These are phyloP conservation scores for Dichetophora obliterata DNA, from an alignment of 2,888 invertebrate genomes.

Conservation along the genomic window DNA sequence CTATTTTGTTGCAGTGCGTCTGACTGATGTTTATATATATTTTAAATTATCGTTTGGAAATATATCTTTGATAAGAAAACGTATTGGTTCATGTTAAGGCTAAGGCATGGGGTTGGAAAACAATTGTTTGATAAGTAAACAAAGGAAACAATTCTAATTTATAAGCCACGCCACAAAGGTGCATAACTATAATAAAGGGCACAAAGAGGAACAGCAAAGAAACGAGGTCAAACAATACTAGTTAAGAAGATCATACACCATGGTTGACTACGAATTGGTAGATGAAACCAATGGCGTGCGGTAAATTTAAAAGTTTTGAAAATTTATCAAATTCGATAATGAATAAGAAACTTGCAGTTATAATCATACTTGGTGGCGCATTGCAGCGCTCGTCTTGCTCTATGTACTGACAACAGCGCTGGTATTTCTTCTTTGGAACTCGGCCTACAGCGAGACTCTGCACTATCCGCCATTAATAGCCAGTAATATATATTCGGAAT, in stretches of 20 bases:
- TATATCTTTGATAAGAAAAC: background rate
- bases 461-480: conserved; percentile 56
- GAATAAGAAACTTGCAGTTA: conserved; percentile 43
- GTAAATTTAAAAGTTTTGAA: conserved; percentile 34
- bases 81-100: too few relatives aligned
- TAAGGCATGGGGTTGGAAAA: background rate
- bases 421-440: conserved; percentile 58
- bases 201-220: background rate
- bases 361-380: conserved; percentile 53
- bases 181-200: background rate
- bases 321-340: background rate
- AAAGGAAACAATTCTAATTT: background rate
- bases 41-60: background rate
- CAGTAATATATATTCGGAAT: conserved; percentile 47
- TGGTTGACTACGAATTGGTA: conserved; percentile 51
- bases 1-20: background rate
- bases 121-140: background rate
- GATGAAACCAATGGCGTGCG: conserved; percentile 54
- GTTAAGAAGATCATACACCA: conserved; percentile 25
- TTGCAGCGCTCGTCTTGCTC: conserved; percentile 50
- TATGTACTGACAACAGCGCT: conserved; percentile 55
- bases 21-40: background rate
- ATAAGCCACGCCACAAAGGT: background rate
- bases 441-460: conserved; percentile 54
- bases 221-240: background rate